These are phyloP conservation scores for Cylindroiulus punctatus DNA, from an alignment of 2,888 invertebrate species.

Conservation along the genomic window DNA sequence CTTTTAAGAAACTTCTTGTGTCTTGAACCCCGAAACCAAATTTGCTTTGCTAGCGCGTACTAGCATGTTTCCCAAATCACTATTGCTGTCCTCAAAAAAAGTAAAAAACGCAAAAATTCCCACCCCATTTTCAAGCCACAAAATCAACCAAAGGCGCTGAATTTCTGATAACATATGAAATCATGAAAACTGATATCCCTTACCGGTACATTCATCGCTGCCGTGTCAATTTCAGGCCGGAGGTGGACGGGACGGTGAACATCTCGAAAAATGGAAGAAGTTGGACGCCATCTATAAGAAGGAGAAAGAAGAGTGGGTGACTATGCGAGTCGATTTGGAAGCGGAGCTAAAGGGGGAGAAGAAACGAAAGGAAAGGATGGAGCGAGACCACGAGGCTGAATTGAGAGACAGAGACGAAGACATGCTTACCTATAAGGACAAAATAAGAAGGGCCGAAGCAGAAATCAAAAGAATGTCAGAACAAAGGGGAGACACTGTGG, in stretches of 20 bases:
- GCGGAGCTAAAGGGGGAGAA: slow-evolving; percentile 70
- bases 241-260: slow-evolving; percentile 70
- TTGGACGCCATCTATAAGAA: slow-evolving; percentile 65
- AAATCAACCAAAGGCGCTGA: no score
- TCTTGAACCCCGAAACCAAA: no score
- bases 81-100: no score
- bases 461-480: slow-evolving; percentile 58
- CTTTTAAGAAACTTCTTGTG: no score
- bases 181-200: no score
- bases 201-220: not conserved
- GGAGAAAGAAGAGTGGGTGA: slow-evolving; percentile 74
- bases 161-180: not conserved
- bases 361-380: slow-evolving; percentile 76
- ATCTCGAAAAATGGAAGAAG: slow-evolving; percentile 71
- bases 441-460: slow-evolving; percentile 59
- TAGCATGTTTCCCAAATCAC: no score
- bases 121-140: no score
- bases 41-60: no score
- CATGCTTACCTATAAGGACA: slow-evolving; percentile 60
- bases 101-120: no score
- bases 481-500: slow-evolving; percentile 56
- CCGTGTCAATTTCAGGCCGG: not conserved
- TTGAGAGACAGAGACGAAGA: slow-evolving; percentile 62
- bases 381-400: slow-evolving; percentile 75
- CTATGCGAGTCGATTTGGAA: slow-evolving; percentile 68